Conservation (phyloP, 2,797 vertebrate genomes). For the Eulemur coronatus region DNA sequence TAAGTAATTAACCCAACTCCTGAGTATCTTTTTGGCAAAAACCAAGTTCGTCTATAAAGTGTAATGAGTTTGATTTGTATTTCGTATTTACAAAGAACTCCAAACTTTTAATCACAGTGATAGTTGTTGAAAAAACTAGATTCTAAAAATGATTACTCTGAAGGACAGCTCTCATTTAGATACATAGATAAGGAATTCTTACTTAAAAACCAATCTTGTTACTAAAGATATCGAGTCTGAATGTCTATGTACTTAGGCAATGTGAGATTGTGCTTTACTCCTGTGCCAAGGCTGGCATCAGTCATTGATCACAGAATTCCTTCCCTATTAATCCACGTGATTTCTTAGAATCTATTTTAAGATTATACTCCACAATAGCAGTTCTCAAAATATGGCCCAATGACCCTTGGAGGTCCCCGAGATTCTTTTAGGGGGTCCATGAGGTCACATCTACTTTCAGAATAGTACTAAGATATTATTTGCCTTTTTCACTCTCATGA, state of each 20-base stretch:
- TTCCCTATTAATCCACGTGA: background rate
- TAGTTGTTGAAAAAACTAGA: background rate
- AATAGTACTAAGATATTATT: background rate
- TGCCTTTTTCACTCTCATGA: background rate
- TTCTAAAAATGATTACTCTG: background rate
- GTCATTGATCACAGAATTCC: background rate
- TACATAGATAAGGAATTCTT: background rate
- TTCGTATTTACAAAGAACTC: background rate
- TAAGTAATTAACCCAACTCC: background rate
- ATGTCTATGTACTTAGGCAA: background rate
- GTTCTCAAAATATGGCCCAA: background rate
- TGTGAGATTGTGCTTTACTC: background rate
- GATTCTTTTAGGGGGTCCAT: background rate
- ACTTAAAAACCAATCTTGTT: background rate
- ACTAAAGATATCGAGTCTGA: background rate
- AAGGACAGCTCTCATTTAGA: background rate
- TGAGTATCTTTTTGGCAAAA: background rate
- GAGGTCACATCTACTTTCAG: background rate
- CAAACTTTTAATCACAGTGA: background rate
- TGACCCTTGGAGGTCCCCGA: background rate
- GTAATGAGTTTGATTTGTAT: background rate
- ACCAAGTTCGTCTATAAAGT: background rate
- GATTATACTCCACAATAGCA: background rate
- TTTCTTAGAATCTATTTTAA: conserved; percentile 9
- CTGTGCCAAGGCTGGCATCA: too few relatives aligned